Conservation (phyloP, 2,888 invertebrate species). For the Amaurobius ferox region DNA sequence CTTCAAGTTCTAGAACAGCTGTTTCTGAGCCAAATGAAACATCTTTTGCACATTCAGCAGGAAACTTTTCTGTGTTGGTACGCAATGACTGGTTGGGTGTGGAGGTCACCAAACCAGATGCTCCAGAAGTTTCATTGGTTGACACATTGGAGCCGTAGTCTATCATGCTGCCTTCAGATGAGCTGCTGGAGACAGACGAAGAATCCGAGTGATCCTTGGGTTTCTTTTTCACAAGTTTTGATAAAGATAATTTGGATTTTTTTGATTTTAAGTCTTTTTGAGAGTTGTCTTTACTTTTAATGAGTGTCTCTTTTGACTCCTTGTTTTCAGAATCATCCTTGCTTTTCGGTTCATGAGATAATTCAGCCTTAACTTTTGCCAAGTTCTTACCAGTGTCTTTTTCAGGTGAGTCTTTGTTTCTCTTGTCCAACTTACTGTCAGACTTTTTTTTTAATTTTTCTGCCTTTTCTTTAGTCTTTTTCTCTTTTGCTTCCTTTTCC, state of each 20-base stretch:
- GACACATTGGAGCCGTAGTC: constrained; percentile 66
- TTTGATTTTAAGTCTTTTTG: constrained; percentile 50
- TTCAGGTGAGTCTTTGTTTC: constrained; percentile 44
- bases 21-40: constrained; percentile 63
- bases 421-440: constrained; percentile 63
- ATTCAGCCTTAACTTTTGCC: constrained; percentile 17
- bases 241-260: constrained; percentile 46
- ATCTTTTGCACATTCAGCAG: constrained; percentile 50
- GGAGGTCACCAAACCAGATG: constrained; percentile 62
- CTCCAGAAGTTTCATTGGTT: constrained; percentile 30
- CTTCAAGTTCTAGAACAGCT: constrained; percentile 52
- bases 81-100: constrained; percentile 63
- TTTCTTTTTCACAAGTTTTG: constrained; percentile 59
- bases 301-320: constrained; percentile 19
- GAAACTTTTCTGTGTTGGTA: constrained; percentile 38
- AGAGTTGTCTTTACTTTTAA: constrained; percentile 49
- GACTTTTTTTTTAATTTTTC: constrained; percentile 72
- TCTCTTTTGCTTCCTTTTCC: constrained; percentile 71
- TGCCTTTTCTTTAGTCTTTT: constrained; percentile 69
- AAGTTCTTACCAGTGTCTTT: constrained; percentile 33
- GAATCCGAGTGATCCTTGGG: constrained; percentile 61
- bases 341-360: constrained; percentile 31
- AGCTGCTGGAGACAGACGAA: constrained; percentile 67
- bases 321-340: constrained; percentile 25
- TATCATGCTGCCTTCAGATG: constrained; percentile 70